Base-by-base conservation (phyloP, 2,888 invertebrate species). In the Dorcus parallelipipedus region DNA sequence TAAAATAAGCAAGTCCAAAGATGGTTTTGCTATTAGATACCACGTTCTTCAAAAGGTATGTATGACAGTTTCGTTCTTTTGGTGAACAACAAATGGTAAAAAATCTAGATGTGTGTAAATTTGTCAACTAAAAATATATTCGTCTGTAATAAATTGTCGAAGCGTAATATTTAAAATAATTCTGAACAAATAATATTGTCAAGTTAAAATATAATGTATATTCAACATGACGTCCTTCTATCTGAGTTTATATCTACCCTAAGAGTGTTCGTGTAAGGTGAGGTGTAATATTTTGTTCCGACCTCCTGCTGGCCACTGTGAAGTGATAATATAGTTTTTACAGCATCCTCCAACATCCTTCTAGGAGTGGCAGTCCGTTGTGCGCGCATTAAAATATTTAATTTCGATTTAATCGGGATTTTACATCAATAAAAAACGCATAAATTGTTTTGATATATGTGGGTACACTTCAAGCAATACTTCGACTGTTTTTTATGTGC, bases 291-390 rank as follows among this genome's bases (percentile, higher is more conserved):
- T 75, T 74, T 75, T 70, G 73, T 73, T 66, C 67, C 50, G 67
- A 66, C 70, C 71, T 69, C 75, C 75, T 67, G 75, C 69, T 67
- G 75, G 56, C 65, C 61, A 62, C 70, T 67, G 70, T 70, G 73
- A 74, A 73, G 75, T 75, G 76, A 75, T 76, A 75, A 76, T 75
- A 75, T 75, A 75, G 74, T 75, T 75, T 75, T 76, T 74, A 74
- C 72, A 70, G 73, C 71, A 65, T 69, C 68, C 66, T 69, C 67
- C 69, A 66, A 68, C 66, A 65, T 53, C 59, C 39, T 54, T 45
- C 45, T 54, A 71, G 73, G 73, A 71, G 73, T 73, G 73, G 69
- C 72, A 66, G 69, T 59, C 68, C 64, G 70, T 69, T 64, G 65
- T 65, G 63, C 62, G 65, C 61, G 66, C 67, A 72, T 70, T 70